Evolutionary conservation across 2,113 vertebrate species (phyloP).

Genomic region (Mirounga angustirostris): DNA sequence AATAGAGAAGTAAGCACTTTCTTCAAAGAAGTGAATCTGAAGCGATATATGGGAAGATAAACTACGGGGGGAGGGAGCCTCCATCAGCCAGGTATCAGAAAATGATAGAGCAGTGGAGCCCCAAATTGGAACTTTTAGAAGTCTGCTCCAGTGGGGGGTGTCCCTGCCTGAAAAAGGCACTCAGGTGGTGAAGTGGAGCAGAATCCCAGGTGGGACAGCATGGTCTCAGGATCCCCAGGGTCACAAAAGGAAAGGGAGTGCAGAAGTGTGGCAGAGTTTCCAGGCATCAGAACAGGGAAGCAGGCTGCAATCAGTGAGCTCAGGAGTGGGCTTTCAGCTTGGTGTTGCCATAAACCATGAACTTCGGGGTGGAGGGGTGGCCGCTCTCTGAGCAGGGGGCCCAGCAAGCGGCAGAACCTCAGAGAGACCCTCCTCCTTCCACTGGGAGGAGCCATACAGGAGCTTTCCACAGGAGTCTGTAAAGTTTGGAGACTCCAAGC

Average conservation of each 20-base stretch:
- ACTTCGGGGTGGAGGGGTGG: background rate
- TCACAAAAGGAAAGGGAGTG: background rate
- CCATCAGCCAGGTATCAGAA: background rate
- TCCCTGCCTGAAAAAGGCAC: background rate
- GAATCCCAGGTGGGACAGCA: background rate
- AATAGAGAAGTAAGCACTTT: background rate
- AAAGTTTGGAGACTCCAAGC: background rate
- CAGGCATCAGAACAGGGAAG: background rate
- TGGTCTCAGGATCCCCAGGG: background rate
- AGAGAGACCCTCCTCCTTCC: no score
- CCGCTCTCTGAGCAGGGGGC: background rate
- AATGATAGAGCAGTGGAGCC: background rate
- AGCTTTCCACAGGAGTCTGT: background rate
- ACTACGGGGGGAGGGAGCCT: background rate
- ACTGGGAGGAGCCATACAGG: background rate
- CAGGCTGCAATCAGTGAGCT: background rate
- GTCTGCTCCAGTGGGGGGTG: background rate
- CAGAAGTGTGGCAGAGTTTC: background rate
- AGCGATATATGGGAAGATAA: background rate
- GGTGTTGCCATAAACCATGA: background rate
- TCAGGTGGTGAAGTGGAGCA: background rate
- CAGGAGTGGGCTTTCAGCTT: background rate
- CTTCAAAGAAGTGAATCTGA: background rate
- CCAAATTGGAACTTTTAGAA: background rate
- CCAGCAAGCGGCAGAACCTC: background rate